These are phyloP conservation scores for Temnopleurus reevesii DNA, from an alignment of 53 echinoderm and acorn worm genomes.

Conservation along the genomic window DNA sequence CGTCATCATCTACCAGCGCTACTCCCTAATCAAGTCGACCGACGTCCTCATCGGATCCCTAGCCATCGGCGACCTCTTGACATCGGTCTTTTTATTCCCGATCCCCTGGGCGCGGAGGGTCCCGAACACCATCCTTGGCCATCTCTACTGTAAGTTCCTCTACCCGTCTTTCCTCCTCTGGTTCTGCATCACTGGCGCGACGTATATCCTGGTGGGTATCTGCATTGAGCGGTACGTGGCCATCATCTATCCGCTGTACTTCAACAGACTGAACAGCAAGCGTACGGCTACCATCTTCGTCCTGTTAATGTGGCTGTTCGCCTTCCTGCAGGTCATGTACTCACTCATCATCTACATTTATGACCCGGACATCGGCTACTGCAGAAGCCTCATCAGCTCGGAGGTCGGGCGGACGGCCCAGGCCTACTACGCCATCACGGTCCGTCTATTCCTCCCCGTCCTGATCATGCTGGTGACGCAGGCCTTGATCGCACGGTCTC, in stretches of 20 bases:
- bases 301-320: not conserved
- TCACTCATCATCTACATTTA: conserved; percentile 26
- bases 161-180: conserved; percentile 41
- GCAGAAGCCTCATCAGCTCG: not conserved
- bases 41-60: conserved; percentile 28
- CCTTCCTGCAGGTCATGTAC: not conserved
- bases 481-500: conserved; percentile 49
- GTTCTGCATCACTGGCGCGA: conserved; percentile 1
- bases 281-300: conserved; percentile 17
- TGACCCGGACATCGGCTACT: not conserved
- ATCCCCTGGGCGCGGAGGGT: conserved; percentile 38
- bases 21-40: not conserved
- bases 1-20: conserved; percentile 44
- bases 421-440: conserved; percentile 49
- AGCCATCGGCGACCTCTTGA: conserved; percentile 22
- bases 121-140: conserved; percentile 14
- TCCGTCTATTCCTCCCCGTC: conserved; percentile 69
- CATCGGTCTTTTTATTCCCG: conserved; percentile 30
- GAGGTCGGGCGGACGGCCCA: not conserved
- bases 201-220: conserved; percentile 41
- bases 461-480: conserved; percentile 70
- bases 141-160: conserved; percentile 33
- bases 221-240: conserved; percentile 49
- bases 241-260: conserved; percentile 25
- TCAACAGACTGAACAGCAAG: conserved; percentile 16